phyloP scores from a whole-genome alignment of 2,888 invertebrate species.

The Ormyrus thymus region DNA sequence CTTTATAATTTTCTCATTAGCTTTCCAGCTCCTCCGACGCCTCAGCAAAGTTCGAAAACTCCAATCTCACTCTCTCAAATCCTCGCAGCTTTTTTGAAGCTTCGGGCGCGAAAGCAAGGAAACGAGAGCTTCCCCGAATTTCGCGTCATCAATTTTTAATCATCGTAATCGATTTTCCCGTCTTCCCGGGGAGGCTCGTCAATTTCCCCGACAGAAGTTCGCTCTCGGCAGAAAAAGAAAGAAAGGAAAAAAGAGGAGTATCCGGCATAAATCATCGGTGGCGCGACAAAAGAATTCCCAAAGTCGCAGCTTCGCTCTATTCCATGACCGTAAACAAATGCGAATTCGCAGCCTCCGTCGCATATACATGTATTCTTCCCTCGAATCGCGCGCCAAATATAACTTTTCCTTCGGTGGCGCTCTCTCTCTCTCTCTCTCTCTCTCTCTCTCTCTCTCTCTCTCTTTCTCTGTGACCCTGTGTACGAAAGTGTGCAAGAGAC shows the following conservation, averaged over 20 bases:
- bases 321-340: slow-evolving; percentile 21
- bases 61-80: no score
- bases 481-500: not conserved
- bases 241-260: no score
- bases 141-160: slow-evolving; percentile 14
- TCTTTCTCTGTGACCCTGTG: not conserved
- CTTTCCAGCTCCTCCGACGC: no score
- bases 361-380: not conserved
- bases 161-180: slow-evolving; percentile 22
- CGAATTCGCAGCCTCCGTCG: not conserved
- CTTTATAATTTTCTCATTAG: no score
- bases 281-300: slow-evolving; percentile 4
- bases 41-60: no score
- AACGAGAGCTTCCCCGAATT: not conserved
- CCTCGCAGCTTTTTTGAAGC: not conserved
- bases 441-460: no score
- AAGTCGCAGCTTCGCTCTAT: not conserved
- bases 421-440: no score
- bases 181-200: not conserved
- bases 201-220: no score
- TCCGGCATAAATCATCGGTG: not conserved
- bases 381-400: slow-evolving; percentile 22
- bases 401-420: slow-evolving; percentile 2
- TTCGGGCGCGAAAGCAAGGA: not conserved
- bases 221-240: no score